Conservation (phyloP, 2,113 vertebrate species). For the Cyprinodon variegatus region DNA sequence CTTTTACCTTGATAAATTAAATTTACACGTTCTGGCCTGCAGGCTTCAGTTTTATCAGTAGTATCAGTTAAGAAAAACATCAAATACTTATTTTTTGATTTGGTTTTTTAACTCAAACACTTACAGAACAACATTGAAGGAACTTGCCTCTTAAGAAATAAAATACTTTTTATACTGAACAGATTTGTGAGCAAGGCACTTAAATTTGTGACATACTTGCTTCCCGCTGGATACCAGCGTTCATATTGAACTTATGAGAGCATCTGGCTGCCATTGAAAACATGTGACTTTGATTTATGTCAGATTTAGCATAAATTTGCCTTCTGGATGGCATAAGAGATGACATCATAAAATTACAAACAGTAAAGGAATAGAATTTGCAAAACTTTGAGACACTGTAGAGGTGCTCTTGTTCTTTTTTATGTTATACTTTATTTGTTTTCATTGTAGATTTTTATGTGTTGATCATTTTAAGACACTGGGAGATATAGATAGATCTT, state of each 20-base stretch:
- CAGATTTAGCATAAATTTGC: slow-evolving; percentile 35
- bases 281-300: slow-evolving; percentile 65
- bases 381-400: not conserved
- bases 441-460: too few species aligned
- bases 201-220: slow-evolving; percentile 38
- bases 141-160: slow-evolving; percentile 4
- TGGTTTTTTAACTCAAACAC: not conserved
- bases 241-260: slow-evolving; percentile 48
- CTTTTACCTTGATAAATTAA: not conserved
- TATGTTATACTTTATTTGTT: not conserved
- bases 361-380: slow-evolving; percentile 10
- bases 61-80: slow-evolving; percentile 7
- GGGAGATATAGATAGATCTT: too few species aligned
- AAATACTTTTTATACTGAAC: slow-evolving; percentile 9
- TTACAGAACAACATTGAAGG: not conserved
- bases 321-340: slow-evolving; percentile 27
- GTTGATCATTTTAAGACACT: too few species aligned
- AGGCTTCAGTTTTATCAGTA: not conserved
- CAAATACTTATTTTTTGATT: not conserved
- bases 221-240: slow-evolving; percentile 33
- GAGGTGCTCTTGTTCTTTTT: not conserved
- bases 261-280: slow-evolving; percentile 68
- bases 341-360: slow-evolving; percentile 43
- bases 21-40: not conserved
- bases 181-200: slow-evolving; percentile 21